These are phyloP conservation scores for Macrophya alboannulata DNA, from an alignment of 2,888 invertebrate species.

Conservation along the genomic window DNA sequence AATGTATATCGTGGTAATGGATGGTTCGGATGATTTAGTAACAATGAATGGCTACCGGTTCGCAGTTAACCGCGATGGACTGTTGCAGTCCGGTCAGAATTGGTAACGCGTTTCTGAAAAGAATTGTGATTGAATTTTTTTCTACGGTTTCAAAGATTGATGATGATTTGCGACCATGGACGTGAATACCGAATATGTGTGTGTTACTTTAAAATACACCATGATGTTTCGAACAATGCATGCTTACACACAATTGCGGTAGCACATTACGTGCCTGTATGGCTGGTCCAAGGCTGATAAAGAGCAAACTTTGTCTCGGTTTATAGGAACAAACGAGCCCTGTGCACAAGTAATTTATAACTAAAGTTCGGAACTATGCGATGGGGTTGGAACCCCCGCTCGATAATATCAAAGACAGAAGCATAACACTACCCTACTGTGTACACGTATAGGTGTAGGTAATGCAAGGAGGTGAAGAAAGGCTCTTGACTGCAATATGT, in stretches of 20 bases:
- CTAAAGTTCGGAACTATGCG: slow-evolving; percentile 45
- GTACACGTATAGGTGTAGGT: not conserved
- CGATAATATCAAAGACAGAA: slow-evolving; percentile 28
- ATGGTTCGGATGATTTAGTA: not conserved
- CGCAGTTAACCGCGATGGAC: not conserved
- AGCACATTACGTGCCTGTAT: not conserved
- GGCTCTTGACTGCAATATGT: not conserved
- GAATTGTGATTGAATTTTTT: not conserved
- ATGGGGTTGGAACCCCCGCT: not conserved
- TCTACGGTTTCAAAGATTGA: not conserved
- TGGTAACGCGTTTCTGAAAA: not conserved
- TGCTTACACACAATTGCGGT: slow-evolving; percentile 16
- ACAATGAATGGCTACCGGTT: not conserved
- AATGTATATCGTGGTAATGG: not conserved
- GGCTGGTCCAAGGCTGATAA: slow-evolving; percentile 14
- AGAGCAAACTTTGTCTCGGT: slow-evolving; percentile 42
- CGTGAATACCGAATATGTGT: not conserved
- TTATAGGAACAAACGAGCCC: slow-evolving; percentile 7
- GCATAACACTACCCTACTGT: not conserved
- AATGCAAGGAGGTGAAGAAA: not conserved
- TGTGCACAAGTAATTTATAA: slow-evolving; percentile 43
- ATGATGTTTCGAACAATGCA: not conserved
- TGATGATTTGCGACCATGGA: not conserved
- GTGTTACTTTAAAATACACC: not conserved
- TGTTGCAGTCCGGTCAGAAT: not conserved